Evolutionary conservation across 1,140 invertebrate genomes (phyloP), one percentile per base, ranked within the genome.

Genomic region (Diachasma alloeum): DNA sequence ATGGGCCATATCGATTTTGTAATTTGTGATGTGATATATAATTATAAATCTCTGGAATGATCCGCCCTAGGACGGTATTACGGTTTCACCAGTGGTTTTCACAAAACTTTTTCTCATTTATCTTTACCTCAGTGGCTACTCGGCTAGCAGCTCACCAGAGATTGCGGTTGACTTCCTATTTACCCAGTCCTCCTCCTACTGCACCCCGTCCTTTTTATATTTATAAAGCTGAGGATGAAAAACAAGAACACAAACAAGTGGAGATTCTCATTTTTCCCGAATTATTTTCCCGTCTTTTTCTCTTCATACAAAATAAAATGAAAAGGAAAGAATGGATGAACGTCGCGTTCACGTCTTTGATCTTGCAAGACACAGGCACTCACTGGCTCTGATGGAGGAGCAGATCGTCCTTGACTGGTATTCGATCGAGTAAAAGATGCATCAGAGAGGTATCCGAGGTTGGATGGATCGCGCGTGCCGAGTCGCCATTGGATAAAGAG

Each of bases 341-440:
- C 22, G 59, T 63, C 59, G 24, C 59, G 10, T 26, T 26, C 17
- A 4, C 24, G 15, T 13, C 59, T 63, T 63, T 63, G 59, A 63
- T 63, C 59, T 63, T 15, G 11, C 22, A 4, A 26, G 59, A 31
- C 59, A 31, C 3, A 13, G 24, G 42, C 39, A 42, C 36, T 39
- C 44, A 44, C 26, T 22, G 48, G 48, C 22, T 63, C 22, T 63
- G 59, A 63, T 63, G 59, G 59, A 59, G 11, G 53, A 63, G 59
- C 4, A 13, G 71, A 53, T 31, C 44, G 48, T 36, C 71, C 71
- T 72, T 72, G 71, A 72, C 46, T 53, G 71, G 46, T 48, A 72
- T 59, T 72, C 71, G 48, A 72, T 72, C 48, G 48, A 26, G 71
- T 37, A 53, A 37, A 72, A 72, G 48, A 72, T 46, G 31, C 71